Base-by-base conservation (phyloP, 2,888 invertebrate genomes). In the Nezara viridula region DNA sequence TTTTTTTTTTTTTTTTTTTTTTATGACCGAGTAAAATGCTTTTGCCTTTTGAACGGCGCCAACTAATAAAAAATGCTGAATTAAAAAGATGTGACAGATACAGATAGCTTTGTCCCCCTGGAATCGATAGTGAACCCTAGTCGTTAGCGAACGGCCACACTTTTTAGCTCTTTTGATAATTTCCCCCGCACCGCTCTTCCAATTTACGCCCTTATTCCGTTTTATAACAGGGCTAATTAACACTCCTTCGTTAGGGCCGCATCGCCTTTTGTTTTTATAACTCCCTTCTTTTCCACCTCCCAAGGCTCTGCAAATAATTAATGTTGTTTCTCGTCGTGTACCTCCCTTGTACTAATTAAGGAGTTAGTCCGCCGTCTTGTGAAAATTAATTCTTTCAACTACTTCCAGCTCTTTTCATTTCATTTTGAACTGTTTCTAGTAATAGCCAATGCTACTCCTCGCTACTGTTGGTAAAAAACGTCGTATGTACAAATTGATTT, bases 151-250 rank as follows among this genome's bases (percentile, higher is more conserved):
- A 73, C 66, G 60, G 16, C 27, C 27, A 60, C 66, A 73, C 32
- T 73, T 37, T 73, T 73, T 21, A 73, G 32, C 66, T 9, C 66
- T 73, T 73, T 21, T 73, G 66, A 73, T 73, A 73, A 73, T 32
- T 37, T 37, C 66, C 14, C 37, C 37, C 37, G 6, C 66, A 73
- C 1, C 66, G 0, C 66, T 37, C 37, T 73, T 73, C 37, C 66
- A 37, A 37, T 37, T 73, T 73, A 32, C 66, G 19, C 14, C 3
- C 66, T 37, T 9, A 73, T 73, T 37, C 66, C 27, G 32, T 37
- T 73, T 32, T 73, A 73, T 73, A 73, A 73, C 66, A 37, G 5
- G 27, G 32, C 66, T 73, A 73, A 73, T 73, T 73, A 73, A 37
- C 32, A 32, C 19, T 21, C 37, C 66, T 73, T 73, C 66, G 19